Conservation (phyloP, 2,888 invertebrate species). For the Aelia acuminata region DNA sequence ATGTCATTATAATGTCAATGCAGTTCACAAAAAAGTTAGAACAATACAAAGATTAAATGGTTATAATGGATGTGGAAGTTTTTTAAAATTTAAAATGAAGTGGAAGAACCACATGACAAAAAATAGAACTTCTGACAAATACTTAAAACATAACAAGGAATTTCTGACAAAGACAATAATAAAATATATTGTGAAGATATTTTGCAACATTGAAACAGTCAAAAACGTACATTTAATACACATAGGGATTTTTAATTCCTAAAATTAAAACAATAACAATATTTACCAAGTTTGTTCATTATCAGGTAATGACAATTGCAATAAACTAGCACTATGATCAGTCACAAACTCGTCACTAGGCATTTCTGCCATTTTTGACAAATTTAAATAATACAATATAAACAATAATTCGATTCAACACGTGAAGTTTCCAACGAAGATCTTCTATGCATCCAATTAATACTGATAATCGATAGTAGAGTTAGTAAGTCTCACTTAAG, state of each 20-base stretch:
- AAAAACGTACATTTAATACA: background rate
- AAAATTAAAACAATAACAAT: background rate
- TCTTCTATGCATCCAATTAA: background rate
- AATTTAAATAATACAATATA: background rate
- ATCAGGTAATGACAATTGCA: background rate
- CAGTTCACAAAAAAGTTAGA: too few relatives aligned
- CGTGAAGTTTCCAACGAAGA: background rate
- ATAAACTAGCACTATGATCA: background rate
- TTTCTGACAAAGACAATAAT: background rate
- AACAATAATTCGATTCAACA: background rate
- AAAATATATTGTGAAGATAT: background rate
- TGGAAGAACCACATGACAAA: background rate
- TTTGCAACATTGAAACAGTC: background rate
- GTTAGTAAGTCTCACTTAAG: background rate
- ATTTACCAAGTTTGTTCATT: conserved; percentile 13
- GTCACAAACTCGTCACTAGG: background rate
- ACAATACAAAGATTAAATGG: too few relatives aligned
- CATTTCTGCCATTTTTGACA: background rate
- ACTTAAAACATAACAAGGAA: background rate
- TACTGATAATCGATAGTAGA: background rate
- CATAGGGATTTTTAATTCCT: background rate
- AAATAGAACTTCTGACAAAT: background rate
- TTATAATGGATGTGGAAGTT: too few relatives aligned
- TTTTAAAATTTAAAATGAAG: background rate
- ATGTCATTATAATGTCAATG: too few relatives aligned